Base-by-base conservation (phyloP, 2,888 invertebrate genomes). In the Neoitamus cyanurus region DNA sequence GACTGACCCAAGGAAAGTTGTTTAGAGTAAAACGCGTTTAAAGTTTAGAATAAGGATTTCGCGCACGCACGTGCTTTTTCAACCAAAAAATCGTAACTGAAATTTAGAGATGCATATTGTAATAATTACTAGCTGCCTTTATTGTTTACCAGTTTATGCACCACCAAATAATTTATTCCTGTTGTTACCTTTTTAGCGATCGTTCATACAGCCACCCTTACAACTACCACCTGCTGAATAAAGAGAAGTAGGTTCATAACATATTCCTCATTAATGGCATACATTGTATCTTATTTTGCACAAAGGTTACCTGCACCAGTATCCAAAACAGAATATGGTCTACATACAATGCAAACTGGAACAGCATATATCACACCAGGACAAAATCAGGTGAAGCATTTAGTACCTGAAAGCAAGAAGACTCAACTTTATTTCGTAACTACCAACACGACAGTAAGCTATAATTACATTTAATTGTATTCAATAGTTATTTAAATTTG, bases 271-370 rank as follows among this genome's bases (percentile, higher is more conserved):
- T 20, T 70, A 11, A 1, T 28, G 9, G 13, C 4, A 13, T 15
- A 58, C n/a, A 58, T 58, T 15, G 7, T 58, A 58, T 20, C 58
- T 42, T 20, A 20, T 58, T 58, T 11, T 31, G 3, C 4, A 13
- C 70, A 30, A 70, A 31, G 31, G 31, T 30, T 13, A 9, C 77
- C 83, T 5, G 75, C 84, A 42, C 75, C 84, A 36, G 31, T 68
- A 6, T 85, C 85, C 25, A 85, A 86, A 69, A 85, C 87, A 9
- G 85, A 85, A 37, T 86, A 85, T 77, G 85, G 84, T 30, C 48
- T 86, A 20, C 86, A 87, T 83, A 84, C 85, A 6, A 72, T 86
- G 69, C 86, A 87, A 84, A 85, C 84, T 20, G 86, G 85, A 84
- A 78, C 86, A n/a, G 84, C 85, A 48, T 85, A 85, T 69, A 77